Conservation (phyloP, 2,888 invertebrate genomes). For the Oxyscelio sp. region DNA sequence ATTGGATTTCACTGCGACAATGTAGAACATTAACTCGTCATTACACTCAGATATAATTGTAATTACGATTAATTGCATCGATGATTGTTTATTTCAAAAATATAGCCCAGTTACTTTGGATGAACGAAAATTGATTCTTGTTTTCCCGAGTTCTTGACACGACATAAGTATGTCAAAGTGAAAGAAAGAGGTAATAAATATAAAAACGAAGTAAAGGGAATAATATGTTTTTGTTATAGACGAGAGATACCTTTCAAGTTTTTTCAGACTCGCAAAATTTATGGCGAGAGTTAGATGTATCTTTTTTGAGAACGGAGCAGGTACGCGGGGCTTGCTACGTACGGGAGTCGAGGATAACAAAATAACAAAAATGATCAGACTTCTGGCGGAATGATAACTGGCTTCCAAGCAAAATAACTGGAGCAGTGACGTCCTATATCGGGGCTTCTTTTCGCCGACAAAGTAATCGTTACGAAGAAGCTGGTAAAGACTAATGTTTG, state of each 20-base stretch:
- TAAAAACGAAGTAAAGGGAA: conserved; percentile 22
- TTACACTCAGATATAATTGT: not conserved
- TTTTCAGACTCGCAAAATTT: conserved; percentile 39
- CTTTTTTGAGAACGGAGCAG: conserved; percentile 7
- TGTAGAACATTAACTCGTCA: not conserved
- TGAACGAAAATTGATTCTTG: conserved; percentile 16
- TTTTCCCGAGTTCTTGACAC: conserved; percentile 11
- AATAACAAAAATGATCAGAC: conserved; percentile 58
- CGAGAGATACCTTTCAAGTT: conserved; percentile 36
- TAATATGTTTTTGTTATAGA: conserved; percentile 45
- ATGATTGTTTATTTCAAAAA: not conserved
- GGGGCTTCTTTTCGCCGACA: conserved; percentile 60
- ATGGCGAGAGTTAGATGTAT: conserved; percentile 27
- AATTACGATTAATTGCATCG: not conserved
- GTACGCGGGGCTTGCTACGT: not conserved
- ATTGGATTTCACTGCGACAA: not conserved
- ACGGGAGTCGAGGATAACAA: conserved; percentile 24
- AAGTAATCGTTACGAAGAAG: conserved; percentile 67
- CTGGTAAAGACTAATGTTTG: conserved; percentile 62
- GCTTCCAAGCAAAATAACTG: conserved; percentile 63
- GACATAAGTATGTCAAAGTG: conserved; percentile 8
- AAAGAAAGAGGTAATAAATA: conserved; percentile 39
- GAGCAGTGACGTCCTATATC: conserved; percentile 53
- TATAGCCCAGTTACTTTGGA: not conserved
- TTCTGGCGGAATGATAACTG: conserved; percentile 47